phyloP scores from a whole-genome alignment of 1,140 invertebrate genomes.

The Spodoptera litura region DNA sequence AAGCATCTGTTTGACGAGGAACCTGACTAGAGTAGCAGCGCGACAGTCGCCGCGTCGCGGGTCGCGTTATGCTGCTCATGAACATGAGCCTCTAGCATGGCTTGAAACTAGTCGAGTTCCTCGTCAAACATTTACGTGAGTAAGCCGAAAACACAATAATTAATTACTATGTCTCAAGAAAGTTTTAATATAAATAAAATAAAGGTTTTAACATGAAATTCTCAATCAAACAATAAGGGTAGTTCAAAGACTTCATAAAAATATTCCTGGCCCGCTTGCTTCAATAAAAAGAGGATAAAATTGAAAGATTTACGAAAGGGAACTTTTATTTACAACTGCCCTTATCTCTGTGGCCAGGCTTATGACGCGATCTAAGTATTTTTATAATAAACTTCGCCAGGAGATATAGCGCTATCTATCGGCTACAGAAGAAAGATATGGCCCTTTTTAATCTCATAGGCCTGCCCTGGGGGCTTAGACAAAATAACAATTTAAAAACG shows the following conservation, averaged over 20 bases:
- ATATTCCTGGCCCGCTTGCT: slow-evolving; percentile 32
- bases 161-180: too few relatives aligned
- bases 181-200: too few relatives aligned
- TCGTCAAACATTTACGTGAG: too few relatives aligned
- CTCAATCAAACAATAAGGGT: background rate
- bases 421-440: slow-evolving; percentile 36
- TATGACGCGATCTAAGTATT: slow-evolving; percentile 28
- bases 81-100: too few relatives aligned
- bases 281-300: slow-evolving; percentile 46
- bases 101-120: too few relatives aligned
- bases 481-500: too few relatives aligned
- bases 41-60: too few relatives aligned
- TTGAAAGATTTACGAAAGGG: slow-evolving; percentile 31
- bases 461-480: too few relatives aligned
- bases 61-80: too few relatives aligned
- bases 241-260: slow-evolving; percentile 37
- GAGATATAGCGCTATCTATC: slow-evolving; percentile 31
- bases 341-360: slow-evolving; percentile 44
- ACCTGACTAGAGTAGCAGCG: too few relatives aligned
- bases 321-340: slow-evolving; percentile 37
- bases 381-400: slow-evolving; percentile 39
- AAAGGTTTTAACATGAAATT: background rate
- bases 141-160: too few relatives aligned
- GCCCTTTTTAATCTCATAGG: slow-evolving; percentile 37
- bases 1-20: too few relatives aligned